Conservation (phyloP, 92 coral and sea anemone species). For the Epizoanthus scotinus region DNA sequence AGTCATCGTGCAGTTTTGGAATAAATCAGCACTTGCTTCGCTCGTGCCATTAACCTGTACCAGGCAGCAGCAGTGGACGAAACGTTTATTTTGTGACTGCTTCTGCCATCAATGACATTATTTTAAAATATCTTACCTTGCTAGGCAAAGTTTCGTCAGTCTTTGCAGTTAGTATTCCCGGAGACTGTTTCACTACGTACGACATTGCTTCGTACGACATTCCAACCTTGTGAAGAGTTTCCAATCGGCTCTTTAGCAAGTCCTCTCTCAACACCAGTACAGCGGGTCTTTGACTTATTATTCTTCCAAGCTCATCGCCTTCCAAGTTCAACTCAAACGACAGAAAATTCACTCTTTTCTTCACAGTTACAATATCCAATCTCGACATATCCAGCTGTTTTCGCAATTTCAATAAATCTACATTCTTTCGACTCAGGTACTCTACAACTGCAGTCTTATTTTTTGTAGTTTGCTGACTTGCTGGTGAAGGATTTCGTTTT, state of each 20-base stretch:
- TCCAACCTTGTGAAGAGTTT: conserved; percentile 68
- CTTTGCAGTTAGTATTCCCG: conserved; percentile 85
- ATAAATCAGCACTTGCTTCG: too few relatives aligned
- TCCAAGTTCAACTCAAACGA: conserved; percentile 41
- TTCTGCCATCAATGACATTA: too few relatives aligned
- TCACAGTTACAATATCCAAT: conserved; percentile 6
- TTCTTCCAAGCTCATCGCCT: conserved; percentile 44
- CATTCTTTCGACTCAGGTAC: conserved; percentile 21
- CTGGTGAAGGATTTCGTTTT: background rate
- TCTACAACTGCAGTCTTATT: conserved; percentile 4
- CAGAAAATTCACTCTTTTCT: conserved; percentile 21
- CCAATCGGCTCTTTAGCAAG: conserved; percentile 58
- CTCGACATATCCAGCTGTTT: conserved; percentile 9
- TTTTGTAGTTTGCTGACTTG: background rate
- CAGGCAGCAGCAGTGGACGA: too few relatives aligned
- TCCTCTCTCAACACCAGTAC: conserved; percentile 69
- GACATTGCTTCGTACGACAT: conserved; percentile 65
- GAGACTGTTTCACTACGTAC: conserved; percentile 70
- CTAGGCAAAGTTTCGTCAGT: conserved; percentile 65
- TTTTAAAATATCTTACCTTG: conserved; percentile 58
- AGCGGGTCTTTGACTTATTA: conserved; percentile 71
- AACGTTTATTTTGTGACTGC: too few relatives aligned
- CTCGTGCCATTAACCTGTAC: too few relatives aligned
- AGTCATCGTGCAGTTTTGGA: too few relatives aligned
- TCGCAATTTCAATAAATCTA: background rate